phyloP scores from a whole-genome alignment of 2,113 vertebrate species.

The Spheniscus mendiculus region DNA sequence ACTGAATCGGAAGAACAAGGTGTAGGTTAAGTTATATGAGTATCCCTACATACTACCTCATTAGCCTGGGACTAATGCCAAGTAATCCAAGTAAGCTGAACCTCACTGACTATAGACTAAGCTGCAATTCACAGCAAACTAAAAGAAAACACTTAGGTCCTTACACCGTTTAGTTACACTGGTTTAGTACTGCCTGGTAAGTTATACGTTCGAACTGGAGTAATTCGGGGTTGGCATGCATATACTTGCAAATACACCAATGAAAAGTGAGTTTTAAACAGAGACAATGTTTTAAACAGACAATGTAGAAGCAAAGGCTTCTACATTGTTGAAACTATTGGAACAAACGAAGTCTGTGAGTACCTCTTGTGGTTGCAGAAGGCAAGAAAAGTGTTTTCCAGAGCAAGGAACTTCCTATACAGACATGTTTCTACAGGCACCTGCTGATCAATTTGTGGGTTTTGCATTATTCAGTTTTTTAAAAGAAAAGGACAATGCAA shows the following conservation, averaged over 20 bases:
- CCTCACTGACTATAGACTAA: neutral
- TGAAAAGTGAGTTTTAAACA: neutral
- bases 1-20: neutral
- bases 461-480: neutral
- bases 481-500: neutral
- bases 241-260: neutral
- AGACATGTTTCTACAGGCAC: neutral
- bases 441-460: neutral
- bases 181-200: neutral
- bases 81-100: neutral
- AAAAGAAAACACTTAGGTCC: neutral
- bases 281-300: neutral
- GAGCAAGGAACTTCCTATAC: neutral
- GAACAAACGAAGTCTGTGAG: slow-evolving; percentile 15
- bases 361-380: slow-evolving; percentile 49
- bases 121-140: neutral
- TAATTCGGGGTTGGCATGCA: neutral
- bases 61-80: neutral
- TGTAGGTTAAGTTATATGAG: neutral
- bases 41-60: neutral
- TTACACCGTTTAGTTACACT: neutral
- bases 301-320: neutral
- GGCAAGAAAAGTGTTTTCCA: neutral
- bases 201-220: neutral
- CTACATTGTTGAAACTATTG: neutral